Percentiles rank a stretch among this genome's conserved stretches.
Conservation (phyloP, 2,888 invertebrate species). For the Odontomyia ornata region DNA sequence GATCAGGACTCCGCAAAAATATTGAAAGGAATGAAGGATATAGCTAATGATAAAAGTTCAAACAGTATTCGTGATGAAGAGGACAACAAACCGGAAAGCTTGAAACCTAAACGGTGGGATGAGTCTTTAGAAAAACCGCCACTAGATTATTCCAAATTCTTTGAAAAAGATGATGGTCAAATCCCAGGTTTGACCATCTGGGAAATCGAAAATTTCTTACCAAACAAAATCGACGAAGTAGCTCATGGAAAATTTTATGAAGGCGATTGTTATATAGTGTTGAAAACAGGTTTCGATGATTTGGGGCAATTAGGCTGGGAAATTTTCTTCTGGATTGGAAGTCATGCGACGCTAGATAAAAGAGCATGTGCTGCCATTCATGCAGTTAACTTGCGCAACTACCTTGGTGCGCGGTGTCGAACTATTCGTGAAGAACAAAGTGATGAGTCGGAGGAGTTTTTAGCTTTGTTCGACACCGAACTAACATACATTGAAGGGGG, state of each 20-base stretch:
- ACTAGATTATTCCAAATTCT: constrained; percentile 96
- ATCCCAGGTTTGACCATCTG: constrained; percentile 91
- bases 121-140: constrained; percentile 94
- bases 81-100: constrained; percentile 67
- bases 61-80: constrained; percentile 64
- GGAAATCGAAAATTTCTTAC: constrained; percentile 99
- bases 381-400: constrained; percentile 96
- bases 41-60: constrained; percentile 75
- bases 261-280: constrained; percentile 97
- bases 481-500: constrained; percentile 97
- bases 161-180: constrained; percentile 94
- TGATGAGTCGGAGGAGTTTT: constrained; percentile 96
- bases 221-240: constrained; percentile 92
- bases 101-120: constrained; percentile 94
- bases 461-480: constrained; percentile 88
- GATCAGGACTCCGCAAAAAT: constrained; percentile 90
- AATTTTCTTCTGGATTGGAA: constrained; percentile 99
- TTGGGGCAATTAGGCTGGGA: constrained; percentile 89
- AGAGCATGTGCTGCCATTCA: constrained; percentile 79
- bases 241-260: constrained; percentile 98
- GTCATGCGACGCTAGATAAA: constrained; percentile 82
- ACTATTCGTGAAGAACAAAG: constrained; percentile 96
- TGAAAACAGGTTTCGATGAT: constrained; percentile 88
- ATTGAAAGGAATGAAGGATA: constrained; percentile 77
- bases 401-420: constrained; percentile 91